These are phyloP conservation scores for Todus mexicanus DNA, from an alignment of 2,797 vertebrate species.

Conservation along the genomic window DNA sequence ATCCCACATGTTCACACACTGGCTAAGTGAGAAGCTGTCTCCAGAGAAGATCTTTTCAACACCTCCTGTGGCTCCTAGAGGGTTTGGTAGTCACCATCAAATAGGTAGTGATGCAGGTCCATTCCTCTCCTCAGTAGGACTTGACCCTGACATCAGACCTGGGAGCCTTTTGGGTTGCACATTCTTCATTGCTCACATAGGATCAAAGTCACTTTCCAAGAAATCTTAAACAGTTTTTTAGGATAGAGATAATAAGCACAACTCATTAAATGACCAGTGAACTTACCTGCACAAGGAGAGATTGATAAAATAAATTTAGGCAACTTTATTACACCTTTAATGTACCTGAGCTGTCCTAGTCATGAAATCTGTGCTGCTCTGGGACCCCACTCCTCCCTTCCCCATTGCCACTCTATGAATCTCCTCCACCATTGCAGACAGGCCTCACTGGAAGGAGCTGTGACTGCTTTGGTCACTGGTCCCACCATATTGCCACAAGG, in stretches of 20 bases:
- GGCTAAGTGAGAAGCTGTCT: neutral
- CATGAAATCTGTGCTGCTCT: neutral
- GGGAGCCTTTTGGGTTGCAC: neutral
- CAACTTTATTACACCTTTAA: neutral
- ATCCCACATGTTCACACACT: rapidly evolving
- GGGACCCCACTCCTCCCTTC: neutral
- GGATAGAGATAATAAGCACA: neutral
- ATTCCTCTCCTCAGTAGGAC: neutral
- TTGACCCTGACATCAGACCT: neutral
- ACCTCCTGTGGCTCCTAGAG: neutral
- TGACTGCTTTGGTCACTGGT: neutral
- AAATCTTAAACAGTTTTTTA: neutral
- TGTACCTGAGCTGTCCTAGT: neutral
- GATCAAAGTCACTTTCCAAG: neutral
- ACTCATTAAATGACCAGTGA: neutral
- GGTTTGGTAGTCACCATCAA: neutral
- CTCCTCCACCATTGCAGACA: neutral
- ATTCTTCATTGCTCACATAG: neutral
- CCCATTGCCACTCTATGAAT: neutral
- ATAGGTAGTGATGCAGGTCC: neutral
- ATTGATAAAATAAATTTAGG: neutral
- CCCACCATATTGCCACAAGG: neutral
- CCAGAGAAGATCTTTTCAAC: neutral
- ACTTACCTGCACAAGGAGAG: neutral
- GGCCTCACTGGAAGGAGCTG: neutral